phyloP scores from a whole-genome alignment of 2,888 invertebrate genomes.

The Imbricaverruca yamaguchii region DNA sequence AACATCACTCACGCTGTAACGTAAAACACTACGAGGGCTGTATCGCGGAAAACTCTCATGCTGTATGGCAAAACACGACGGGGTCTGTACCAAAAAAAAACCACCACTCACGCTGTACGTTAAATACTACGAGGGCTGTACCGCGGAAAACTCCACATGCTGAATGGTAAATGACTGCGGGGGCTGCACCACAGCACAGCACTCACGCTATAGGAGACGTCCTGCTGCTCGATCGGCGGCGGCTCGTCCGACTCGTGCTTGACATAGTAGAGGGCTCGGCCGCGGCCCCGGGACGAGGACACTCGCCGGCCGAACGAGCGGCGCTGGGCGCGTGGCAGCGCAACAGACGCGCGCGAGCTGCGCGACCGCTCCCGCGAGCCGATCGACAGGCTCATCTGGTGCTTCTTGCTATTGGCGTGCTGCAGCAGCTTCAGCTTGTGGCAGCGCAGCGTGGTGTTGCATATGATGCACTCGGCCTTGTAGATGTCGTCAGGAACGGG shows the following conservation, averaged over 20 bases:
- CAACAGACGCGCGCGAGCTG: too few species aligned
- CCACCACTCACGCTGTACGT: too few species aligned
- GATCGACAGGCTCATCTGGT: background rate
- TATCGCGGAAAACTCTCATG: too few species aligned
- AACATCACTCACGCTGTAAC: too few species aligned
- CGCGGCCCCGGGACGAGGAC: background rate
- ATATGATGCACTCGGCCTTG: background rate
- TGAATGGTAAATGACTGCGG: too few species aligned
- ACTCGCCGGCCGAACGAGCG: background rate
- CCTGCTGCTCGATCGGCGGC: background rate
- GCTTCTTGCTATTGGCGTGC: conserved; percentile 4
- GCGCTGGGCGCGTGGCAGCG: background rate
- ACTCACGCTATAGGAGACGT: conserved; percentile 14
- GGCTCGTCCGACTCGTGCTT: too few species aligned
- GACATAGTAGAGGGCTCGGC: background rate
- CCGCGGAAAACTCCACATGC: too few species aligned
- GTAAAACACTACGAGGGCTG: too few species aligned
- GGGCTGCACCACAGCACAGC: too few species aligned
- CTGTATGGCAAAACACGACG: too few species aligned
- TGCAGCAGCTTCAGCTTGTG: conserved; percentile 12
- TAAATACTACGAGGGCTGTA: too few species aligned
- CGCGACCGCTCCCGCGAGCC: background rate
- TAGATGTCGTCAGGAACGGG: background rate
- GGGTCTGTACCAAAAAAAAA: too few species aligned
- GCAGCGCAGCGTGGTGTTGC: background rate